Evolutionary conservation across 2,888 invertebrate species (phyloP).

Genomic region (Prionchulus punctatus): DNA sequence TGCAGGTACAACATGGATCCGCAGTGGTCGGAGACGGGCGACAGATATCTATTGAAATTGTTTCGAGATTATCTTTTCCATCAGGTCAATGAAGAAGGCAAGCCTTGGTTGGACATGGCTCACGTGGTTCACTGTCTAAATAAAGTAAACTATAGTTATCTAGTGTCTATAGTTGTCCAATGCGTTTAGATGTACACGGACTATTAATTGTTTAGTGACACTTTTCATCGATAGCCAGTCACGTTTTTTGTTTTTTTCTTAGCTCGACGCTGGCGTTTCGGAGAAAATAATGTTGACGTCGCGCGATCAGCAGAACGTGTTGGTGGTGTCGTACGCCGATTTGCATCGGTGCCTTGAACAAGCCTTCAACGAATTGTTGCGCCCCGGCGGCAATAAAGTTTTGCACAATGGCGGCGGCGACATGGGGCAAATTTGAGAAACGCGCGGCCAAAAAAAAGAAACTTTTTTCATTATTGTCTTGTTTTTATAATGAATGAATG

Average conservation of each 20-base stretch:
- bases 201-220: too few relatives aligned
- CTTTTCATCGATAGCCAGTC: too few relatives aligned
- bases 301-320: conserved; percentile 82
- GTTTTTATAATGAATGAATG: too few relatives aligned
- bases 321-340: conserved; percentile 86
- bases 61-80: conserved; percentile 96
- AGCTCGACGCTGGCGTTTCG: conserved; percentile 39
- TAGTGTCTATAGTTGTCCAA: neutral
- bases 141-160: conserved; percentile 43
- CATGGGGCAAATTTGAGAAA: neutral
- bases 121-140: conserved; percentile 85
- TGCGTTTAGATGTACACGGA: neutral
- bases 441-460: too few relatives aligned
- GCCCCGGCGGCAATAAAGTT: neutral
- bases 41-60: conserved; percentile 90
- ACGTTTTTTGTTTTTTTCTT: conserved; percentile 17
- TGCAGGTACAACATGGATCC: conserved; percentile 70
- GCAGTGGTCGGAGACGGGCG: conserved; percentile 93
- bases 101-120: conserved; percentile 89
- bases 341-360: conserved; percentile 83
- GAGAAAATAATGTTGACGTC: conserved; percentile 75
- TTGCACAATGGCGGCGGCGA: neutral
- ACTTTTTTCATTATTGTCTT: too few relatives aligned
- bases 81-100: conserved; percentile 73
- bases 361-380: conserved; percentile 61